phyloP scores from a whole-genome alignment of 92 coral and sea anemone genomes.

The Siderastrea siderea region DNA sequence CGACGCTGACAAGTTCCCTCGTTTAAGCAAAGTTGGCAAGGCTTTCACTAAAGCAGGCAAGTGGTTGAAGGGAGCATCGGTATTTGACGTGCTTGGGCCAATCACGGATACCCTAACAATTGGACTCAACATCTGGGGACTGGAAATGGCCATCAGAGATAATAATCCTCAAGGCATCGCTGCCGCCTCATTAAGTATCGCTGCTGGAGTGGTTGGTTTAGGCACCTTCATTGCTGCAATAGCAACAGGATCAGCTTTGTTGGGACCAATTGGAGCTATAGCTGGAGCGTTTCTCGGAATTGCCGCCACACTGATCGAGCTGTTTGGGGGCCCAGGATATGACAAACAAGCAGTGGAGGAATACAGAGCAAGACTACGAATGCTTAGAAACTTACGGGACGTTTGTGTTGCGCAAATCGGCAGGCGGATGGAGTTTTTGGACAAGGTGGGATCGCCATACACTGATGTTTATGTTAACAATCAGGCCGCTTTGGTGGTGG shows the following conservation, averaged over 20 bases:
- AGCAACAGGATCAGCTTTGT: not conserved
- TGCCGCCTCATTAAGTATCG: too few relatives aligned
- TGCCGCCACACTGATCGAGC: not conserved
- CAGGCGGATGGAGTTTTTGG: slow-evolving; percentile 9
- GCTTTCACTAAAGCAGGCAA: too few relatives aligned
- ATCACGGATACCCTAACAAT: not conserved
- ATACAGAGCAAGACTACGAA: not conserved
- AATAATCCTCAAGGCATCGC: too few relatives aligned
- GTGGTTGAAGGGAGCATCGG: not conserved
- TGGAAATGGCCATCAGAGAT: too few relatives aligned
- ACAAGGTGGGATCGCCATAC: not conserved
- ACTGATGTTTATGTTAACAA: not conserved
- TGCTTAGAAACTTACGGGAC: not conserved
- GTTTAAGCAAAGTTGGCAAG: too few relatives aligned
- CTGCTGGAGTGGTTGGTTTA: too few relatives aligned
- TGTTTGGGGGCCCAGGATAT: not conserved
- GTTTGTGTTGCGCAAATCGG: not conserved
- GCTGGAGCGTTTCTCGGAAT: slow-evolving; percentile 20
- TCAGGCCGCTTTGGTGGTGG: not conserved
- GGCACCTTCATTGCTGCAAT: too few relatives aligned
- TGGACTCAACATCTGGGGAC: too few relatives aligned
- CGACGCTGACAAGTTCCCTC: not conserved
- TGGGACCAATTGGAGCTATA: slow-evolving; percentile 18
- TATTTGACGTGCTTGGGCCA: slow-evolving; percentile 10
- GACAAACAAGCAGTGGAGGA: not conserved